Conservation (phyloP, 2,113 vertebrate species). For the Cyanoramphus novaezelandiae region DNA sequence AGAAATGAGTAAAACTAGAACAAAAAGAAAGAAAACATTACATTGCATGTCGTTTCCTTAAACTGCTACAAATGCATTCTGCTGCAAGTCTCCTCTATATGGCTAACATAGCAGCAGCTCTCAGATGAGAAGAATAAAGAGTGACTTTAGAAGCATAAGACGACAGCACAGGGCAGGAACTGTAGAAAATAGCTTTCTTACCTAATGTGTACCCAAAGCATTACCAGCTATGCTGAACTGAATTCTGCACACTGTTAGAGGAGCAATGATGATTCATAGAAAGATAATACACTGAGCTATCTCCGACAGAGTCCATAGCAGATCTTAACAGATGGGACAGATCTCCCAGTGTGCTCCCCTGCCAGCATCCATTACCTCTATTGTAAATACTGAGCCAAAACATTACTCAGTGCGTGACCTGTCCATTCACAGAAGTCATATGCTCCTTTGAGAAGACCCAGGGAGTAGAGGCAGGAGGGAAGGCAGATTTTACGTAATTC, state of each 20-base stretch:
- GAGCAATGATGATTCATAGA: constrained; percentile 57
- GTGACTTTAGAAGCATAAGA: not conserved
- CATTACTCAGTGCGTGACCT: constrained; percentile 59
- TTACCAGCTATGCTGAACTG: not conserved
- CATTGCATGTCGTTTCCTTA: not conserved
- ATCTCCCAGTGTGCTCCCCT: constrained; percentile 5
- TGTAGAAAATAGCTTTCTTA: constrained; percentile 45
- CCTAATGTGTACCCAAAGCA: constrained; percentile 7
- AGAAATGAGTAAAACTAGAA: constrained; percentile 2
- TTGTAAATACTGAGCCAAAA: constrained; percentile 44
- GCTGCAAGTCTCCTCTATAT: not conserved
- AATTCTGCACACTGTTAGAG: not conserved
- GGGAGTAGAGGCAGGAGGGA: constrained; percentile 45
- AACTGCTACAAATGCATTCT: not conserved
- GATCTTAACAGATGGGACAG: constrained; percentile 64
- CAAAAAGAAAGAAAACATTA: not conserved
- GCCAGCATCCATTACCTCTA: constrained; percentile 53
- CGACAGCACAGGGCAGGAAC: not conserved
- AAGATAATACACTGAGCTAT: constrained; percentile 41
- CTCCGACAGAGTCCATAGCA: not conserved
- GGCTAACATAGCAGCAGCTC: not conserved
- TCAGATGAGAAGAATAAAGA: not conserved
- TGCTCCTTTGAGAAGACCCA: constrained; percentile 61
- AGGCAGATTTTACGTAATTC: constrained; percentile 54
- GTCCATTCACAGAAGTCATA: constrained; percentile 69